A percentile compares a stretch with the other conserved stretches of the same genome.
Evolutionary conservation across 1,140 invertebrate genomes (phyloP).

Genomic region (Tenebrio molitor): DNA sequence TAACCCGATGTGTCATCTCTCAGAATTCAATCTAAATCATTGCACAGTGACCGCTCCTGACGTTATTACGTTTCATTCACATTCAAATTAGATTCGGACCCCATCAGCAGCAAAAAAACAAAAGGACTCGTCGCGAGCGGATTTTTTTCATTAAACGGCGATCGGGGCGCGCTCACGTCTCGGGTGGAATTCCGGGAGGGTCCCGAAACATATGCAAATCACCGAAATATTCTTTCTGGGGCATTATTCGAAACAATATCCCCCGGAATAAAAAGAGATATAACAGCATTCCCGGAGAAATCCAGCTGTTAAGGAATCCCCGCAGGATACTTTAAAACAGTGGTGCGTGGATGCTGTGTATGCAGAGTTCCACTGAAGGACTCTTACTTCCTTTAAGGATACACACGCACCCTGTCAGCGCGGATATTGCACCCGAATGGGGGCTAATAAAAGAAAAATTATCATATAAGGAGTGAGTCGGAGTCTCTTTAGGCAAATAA

Average conservation of each 20-base stretch:
- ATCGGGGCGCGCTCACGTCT: too few species aligned
- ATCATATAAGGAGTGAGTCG: constrained; percentile 28
- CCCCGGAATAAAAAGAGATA: constrained; percentile 35
- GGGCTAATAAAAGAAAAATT: constrained; percentile 37
- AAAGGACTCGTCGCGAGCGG: not conserved
- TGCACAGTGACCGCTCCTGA: constrained; percentile 29
- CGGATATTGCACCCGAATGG: constrained; percentile 34
- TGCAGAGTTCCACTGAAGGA: constrained; percentile 31
- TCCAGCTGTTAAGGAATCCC: constrained; percentile 32
- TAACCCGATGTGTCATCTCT: constrained; percentile 36
- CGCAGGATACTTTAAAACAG: constrained; percentile 33
- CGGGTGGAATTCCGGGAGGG: not conserved
- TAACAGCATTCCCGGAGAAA: constrained; percentile 33
- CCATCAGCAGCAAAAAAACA: constrained; percentile 6
- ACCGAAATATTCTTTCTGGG: constrained; percentile 32
- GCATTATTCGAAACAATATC: constrained; percentile 35
- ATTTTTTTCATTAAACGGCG: not conserved
- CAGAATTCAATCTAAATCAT: constrained; percentile 40
- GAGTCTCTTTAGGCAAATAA: constrained; percentile 24
- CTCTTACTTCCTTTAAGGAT: constrained; percentile 36
- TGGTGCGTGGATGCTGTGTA: constrained; percentile 34
- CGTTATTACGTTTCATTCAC: constrained; percentile 37
- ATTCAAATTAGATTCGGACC: constrained; percentile 33
- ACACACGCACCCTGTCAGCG: constrained; percentile 27
- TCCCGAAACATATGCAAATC: constrained; percentile 30